A percentile compares a stretch with the other conserved stretches of the same genome.
Evolutionary conservation across 1,140 invertebrate genomes (phyloP).

Genomic region (Polypedilum pembai): DNA sequence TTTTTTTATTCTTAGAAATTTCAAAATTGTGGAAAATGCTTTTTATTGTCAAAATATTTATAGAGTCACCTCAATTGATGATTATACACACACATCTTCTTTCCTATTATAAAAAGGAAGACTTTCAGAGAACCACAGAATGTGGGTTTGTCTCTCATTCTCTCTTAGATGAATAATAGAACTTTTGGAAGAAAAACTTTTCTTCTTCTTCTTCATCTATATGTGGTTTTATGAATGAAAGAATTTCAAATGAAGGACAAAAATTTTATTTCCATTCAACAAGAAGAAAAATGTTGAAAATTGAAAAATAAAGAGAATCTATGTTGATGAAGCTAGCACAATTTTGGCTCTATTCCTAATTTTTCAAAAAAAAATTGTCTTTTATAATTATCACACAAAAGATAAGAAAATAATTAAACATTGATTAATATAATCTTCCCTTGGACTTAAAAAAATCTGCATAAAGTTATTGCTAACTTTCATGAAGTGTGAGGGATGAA

Average conservation of each 20-base stretch:
- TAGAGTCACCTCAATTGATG: neutral
- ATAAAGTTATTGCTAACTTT: too few species aligned
- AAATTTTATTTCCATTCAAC: neutral
- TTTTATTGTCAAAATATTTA: slow-evolving; percentile 3
- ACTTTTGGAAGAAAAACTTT: neutral
- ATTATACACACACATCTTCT: neutral
- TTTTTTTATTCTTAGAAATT: neutral
- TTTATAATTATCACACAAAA: too few species aligned
- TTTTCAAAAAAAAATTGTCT: too few species aligned
- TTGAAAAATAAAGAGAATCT: too few species aligned
- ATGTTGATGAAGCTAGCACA: too few species aligned
- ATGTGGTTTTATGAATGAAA: neutral
- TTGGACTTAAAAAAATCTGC: too few species aligned
- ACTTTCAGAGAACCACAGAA: neutral
- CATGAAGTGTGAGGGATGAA: too few species aligned
- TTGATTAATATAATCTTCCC: too few species aligned
- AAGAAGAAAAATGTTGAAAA: neutral
- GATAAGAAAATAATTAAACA: too few species aligned
- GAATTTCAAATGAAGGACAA: neutral
- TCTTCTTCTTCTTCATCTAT: neutral
- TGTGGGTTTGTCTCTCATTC: neutral
- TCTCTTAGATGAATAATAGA: neutral
- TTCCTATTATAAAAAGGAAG: neutral
- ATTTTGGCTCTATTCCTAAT: too few species aligned
- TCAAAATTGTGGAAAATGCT: neutral